These are phyloP conservation scores for Drosophila nasuta DNA, from an alignment of 1,140 invertebrate genomes.

Conservation along the genomic window DNA sequence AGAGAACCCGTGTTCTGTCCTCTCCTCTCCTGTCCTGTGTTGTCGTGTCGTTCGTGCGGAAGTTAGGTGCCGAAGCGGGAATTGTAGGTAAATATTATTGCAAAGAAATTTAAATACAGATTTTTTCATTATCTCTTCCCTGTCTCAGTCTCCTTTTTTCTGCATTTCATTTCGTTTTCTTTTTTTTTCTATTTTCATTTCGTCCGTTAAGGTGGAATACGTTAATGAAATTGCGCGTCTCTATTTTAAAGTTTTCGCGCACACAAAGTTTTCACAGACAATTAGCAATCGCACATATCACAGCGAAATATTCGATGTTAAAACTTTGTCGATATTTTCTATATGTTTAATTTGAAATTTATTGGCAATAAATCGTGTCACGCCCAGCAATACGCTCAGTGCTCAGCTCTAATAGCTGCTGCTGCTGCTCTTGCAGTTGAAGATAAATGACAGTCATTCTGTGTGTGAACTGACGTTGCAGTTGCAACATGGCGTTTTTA, in stretches of 20 bases:
- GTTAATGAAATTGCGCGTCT: constrained; percentile 57
- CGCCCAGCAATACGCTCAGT: not conserved
- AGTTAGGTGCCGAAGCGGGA: constrained; percentile 76
- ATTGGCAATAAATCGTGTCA: constrained; percentile 8
- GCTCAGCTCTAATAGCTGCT: constrained; percentile 5
- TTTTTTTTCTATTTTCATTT: constrained; percentile 1
- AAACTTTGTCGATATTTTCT: not conserved
- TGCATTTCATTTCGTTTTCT: constrained; percentile 42
- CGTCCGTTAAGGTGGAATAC: constrained; percentile 20
- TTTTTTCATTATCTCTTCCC: constrained; percentile 70
- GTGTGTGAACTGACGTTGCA: not conserved
- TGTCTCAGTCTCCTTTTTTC: constrained; percentile 6
- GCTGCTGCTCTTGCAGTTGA: not conserved
- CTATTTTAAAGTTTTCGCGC: not conserved
- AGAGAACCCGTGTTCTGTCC: not conserved
- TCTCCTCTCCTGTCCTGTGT: not conserved
- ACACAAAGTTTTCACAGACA: not conserved
- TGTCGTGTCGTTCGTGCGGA: constrained; percentile 62
- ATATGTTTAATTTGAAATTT: not conserved
- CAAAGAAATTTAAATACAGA: constrained; percentile 73
- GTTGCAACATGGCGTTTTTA: constrained; percentile 5
- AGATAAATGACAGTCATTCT: constrained; percentile 21
- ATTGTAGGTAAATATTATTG: constrained; percentile 81
- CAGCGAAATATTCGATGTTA: not conserved
- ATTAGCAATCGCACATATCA: constrained; percentile 5